These are phyloP conservation scores for Ormia ochracea DNA, from an alignment of 2,888 invertebrate species.

Conservation along the genomic window DNA sequence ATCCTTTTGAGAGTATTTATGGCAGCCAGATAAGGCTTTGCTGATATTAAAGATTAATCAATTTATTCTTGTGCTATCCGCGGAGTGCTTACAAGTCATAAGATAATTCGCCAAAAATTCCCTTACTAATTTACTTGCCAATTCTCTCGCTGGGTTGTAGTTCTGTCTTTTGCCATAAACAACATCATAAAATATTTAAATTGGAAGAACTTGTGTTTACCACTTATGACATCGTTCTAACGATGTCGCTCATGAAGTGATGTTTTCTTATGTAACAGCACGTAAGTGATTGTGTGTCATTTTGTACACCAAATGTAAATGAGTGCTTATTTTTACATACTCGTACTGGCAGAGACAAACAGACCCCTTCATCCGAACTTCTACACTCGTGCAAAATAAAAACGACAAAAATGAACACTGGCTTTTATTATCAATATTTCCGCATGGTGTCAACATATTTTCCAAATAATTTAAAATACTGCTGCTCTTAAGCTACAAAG, in stretches of 20 bases:
- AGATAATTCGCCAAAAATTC: too few relatives aligned
- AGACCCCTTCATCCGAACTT: neutral
- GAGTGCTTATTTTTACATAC: neutral
- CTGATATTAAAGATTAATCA: too few relatives aligned
- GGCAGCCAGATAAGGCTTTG: too few relatives aligned
- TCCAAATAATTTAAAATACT: slow-evolving; percentile 47
- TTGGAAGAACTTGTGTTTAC: slow-evolving; percentile 73
- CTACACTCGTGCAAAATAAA: neutral
- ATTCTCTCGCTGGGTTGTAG: slow-evolving; percentile 1
- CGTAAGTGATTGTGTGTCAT: neutral
- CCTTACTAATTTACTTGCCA: too few relatives aligned
- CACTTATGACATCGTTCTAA: slow-evolving; percentile 66
- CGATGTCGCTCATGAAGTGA: slow-evolving; percentile 15
- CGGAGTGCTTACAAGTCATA: too few relatives aligned
- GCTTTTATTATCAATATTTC: slow-evolving; percentile 56
- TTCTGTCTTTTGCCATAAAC: slow-evolving; percentile 18
- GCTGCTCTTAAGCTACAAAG: slow-evolving; percentile 12
- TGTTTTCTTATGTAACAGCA: neutral
- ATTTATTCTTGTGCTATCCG: too few relatives aligned
- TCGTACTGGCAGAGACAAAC: neutral
- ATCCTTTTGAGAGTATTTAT: too few relatives aligned
- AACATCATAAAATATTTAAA: slow-evolving; percentile 71
- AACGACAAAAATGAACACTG: neutral
- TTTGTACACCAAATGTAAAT: neutral
- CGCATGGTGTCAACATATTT: slow-evolving; percentile 68